Evolutionary conservation across 2,888 invertebrate species (phyloP), one percentile per base, ranked within the genome.

Genomic region (Capitulum mitella): DNA sequence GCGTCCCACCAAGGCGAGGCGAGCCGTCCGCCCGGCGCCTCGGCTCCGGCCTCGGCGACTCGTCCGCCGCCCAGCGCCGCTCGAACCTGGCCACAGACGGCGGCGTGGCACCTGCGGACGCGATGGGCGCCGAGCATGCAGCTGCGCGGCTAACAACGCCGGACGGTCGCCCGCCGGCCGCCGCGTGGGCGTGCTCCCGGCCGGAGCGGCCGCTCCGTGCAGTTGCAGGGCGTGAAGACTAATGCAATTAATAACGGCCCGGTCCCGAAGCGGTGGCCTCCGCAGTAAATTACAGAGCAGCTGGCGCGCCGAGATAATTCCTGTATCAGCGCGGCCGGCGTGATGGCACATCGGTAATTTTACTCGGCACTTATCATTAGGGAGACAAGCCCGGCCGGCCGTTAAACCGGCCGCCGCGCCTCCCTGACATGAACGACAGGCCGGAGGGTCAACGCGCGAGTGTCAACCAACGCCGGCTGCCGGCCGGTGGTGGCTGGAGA

Each of bases 341-440:
- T 43, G 43, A 43, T 43, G 43, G 43, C 43, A 43, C 43, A 43
- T 43, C n/a, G 54, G 54, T 54, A 54, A 54, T 54, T 54, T 54
- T 54, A 54, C 54, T 16, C 54, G 54, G 54, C 54, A 54, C 54
- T 54, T 54, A 54, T 54, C 54, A 54, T 54, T 54, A 54, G 54
- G 26, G 22, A 22, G 54, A 54, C 54, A 54, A 16, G 54, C 16
- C 54, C 26, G 54, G n/a, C 22, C 6, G 5, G 54, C 54, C 5
- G 54, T 5, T 51, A n/a, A n/a, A n/a, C 54, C 10, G 54, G 26
- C n/a, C 54, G n/a, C n/a, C 16, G 3, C n/a, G n/a, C n/a, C 10
- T 6, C 6, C 54, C 12, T 43, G 54, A n/a, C 54, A 54, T n/a
- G n/a, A 22, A 51, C 51, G 22, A 22, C 19, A 14, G n/a, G 54